These are phyloP conservation scores for Puffinus mauretanicus DNA, from an alignment of 2,113 vertebrate genomes.

Conservation along the genomic window DNA sequence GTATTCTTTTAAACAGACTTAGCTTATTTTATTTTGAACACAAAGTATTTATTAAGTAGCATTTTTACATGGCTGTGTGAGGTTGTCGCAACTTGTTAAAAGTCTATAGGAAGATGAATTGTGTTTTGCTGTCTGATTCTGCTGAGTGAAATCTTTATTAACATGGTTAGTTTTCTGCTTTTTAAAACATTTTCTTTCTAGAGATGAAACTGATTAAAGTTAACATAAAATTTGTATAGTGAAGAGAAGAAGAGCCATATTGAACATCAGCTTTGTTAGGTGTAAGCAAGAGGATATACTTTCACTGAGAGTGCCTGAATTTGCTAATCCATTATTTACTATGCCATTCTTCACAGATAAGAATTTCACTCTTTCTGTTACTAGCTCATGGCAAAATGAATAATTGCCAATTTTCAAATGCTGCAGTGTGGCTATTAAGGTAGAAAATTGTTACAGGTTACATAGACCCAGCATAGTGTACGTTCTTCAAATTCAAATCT, in stretches of 20 bases:
- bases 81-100: background rate
- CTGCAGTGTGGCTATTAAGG: slow-evolving; percentile 4
- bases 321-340: slow-evolving; percentile 16
- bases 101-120: background rate
- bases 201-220: background rate
- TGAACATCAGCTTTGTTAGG: background rate
- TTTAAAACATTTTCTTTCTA: background rate
- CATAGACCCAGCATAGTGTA: background rate
- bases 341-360: background rate
- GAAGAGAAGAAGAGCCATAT: background rate
- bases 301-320: background rate
- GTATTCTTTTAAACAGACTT: background rate
- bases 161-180: background rate
- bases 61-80: background rate
- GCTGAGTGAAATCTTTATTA: background rate
- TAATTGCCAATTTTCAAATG: slow-evolving; percentile 26
- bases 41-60: background rate
- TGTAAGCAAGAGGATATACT: background rate
- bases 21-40: background rate
- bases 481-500: slow-evolving; percentile 26
- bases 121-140: background rate
- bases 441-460: slow-evolving; percentile 43
- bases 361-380: background rate
- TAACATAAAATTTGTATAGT: background rate
- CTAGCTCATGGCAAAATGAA: slow-evolving; percentile 34